Conservation (phyloP, 1,140 invertebrate genomes). For the Cryptotermes secundus region DNA sequence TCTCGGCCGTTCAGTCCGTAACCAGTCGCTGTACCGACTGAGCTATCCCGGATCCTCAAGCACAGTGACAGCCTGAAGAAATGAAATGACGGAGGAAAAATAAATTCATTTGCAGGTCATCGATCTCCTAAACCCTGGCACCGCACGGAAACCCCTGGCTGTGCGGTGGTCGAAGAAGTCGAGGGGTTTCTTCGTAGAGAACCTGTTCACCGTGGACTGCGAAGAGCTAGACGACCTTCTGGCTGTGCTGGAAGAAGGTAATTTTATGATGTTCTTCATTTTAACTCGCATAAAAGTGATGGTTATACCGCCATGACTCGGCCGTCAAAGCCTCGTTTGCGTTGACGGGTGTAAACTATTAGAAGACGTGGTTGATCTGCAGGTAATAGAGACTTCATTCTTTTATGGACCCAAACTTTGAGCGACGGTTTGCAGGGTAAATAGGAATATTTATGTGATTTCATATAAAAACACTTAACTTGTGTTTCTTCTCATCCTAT, state of each 20-base stretch:
- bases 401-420: not conserved
- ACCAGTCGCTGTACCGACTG: too few relatives aligned
- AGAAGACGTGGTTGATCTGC: too few relatives aligned
- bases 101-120: conserved; percentile 69
- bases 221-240: conserved; percentile 91
- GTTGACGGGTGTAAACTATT: not conserved
- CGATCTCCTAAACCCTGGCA: conserved; percentile 89
- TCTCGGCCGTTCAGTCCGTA: too few relatives aligned
- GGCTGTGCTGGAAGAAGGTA: conserved; percentile 93
- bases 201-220: conserved; percentile 91
- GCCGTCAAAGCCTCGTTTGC: not conserved
- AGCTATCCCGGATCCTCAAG: too few relatives aligned
- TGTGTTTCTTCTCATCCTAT: not conserved
- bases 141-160: conserved; percentile 73
- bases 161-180: conserved; percentile 91
- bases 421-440: not conserved
- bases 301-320: not conserved
- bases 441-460: not conserved
- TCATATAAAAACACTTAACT: not conserved
- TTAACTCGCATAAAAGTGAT: not conserved
- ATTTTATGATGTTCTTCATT: conserved; percentile 25
- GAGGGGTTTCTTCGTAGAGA: conserved; percentile 92
- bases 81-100: too few relatives aligned
- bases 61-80: too few relatives aligned
- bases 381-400: too few relatives aligned